A percentile compares a stretch with the other conserved stretches of the same genome.
These are phyloP conservation scores for Semnornis frantzii DNA, from an alignment of 2,113 vertebrate genomes.

Conservation along the genomic window DNA sequence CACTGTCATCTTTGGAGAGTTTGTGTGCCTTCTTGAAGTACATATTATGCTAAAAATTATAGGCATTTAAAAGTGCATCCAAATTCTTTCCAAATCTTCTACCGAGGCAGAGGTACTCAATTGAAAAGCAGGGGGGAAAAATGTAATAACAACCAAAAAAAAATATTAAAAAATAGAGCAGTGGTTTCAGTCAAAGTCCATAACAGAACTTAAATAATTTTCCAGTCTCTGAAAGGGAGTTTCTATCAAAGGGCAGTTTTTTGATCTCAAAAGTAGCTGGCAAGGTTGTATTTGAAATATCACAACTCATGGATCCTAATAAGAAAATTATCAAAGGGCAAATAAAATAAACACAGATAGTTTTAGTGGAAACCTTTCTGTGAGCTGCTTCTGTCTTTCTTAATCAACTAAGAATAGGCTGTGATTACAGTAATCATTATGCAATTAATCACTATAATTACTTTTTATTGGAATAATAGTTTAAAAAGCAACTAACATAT, in stretches of 20 bases:
- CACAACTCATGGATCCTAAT: not conserved
- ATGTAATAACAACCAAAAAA: not conserved
- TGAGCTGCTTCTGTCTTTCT: conserved; percentile 70
- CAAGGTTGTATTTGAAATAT: not conserved
- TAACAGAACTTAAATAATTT: not conserved
- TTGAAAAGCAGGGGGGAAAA: not conserved
- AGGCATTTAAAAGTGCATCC: not conserved
- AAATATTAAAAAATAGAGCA: not conserved
- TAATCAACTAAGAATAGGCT: conserved; percentile 76
- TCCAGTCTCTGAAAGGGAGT: not conserved
- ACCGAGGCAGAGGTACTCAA: not conserved
- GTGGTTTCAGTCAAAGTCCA: not conserved
- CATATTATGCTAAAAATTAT: not conserved
- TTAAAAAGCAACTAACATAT: conserved; percentile 70
- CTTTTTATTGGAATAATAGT: conserved; percentile 73
- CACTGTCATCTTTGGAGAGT: not conserved
- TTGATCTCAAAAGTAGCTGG: not conserved
- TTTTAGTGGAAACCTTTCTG: conserved; percentile 49
- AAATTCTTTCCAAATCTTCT: not conserved
- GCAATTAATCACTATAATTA: conserved; percentile 79
- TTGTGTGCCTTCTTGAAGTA: not conserved
- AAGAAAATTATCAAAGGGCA: conserved; percentile 38
- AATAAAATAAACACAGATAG: conserved; percentile 63
- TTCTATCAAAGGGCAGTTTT: not conserved
- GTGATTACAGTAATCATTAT: conserved; percentile 75